Percentiles rank a stretch among this genome's conserved stretches.
Evolutionary conservation across 2,888 invertebrate species (phyloP).

Genomic region (Apamea monoglypha): DNA sequence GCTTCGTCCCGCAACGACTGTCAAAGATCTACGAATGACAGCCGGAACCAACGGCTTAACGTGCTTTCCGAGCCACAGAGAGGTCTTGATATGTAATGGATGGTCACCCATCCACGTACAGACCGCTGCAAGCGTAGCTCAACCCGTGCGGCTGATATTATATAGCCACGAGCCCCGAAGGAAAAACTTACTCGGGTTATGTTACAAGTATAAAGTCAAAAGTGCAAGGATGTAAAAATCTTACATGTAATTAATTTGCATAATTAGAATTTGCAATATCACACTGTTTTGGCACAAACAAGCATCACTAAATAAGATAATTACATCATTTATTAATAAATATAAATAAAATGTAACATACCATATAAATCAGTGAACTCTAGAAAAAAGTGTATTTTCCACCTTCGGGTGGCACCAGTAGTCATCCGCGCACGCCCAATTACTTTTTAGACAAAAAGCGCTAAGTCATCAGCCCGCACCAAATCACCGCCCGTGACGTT

Average conservation of each 20-base stretch:
- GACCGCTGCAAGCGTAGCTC: no score
- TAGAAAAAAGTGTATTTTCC: constrained; percentile 34
- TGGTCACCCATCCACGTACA: no score
- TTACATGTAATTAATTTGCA: background rate
- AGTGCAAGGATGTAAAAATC: background rate
- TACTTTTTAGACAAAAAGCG: constrained; percentile 68
- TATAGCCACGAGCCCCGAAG: no score
- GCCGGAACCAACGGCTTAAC: no score
- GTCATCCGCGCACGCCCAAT: constrained; percentile 65
- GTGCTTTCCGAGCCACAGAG: no score
- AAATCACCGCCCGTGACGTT: constrained; percentile 66
- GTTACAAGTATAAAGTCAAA: background rate
- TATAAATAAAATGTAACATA: background rate
- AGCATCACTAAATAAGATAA: no score
- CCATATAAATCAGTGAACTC: constrained; percentile 62
- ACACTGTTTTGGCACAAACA: background rate
- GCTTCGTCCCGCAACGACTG: no score
- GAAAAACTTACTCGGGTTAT: background rate
- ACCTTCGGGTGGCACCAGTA: constrained; percentile 56
- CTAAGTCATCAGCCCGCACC: constrained; percentile 68
- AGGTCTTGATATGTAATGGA: no score
- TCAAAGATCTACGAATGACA: no score
- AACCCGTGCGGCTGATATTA: no score
- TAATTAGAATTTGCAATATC: background rate
- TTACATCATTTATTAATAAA: no score